phyloP scores from a whole-genome alignment of 2,113 vertebrate species.

The Callionymus lyra region DNA sequence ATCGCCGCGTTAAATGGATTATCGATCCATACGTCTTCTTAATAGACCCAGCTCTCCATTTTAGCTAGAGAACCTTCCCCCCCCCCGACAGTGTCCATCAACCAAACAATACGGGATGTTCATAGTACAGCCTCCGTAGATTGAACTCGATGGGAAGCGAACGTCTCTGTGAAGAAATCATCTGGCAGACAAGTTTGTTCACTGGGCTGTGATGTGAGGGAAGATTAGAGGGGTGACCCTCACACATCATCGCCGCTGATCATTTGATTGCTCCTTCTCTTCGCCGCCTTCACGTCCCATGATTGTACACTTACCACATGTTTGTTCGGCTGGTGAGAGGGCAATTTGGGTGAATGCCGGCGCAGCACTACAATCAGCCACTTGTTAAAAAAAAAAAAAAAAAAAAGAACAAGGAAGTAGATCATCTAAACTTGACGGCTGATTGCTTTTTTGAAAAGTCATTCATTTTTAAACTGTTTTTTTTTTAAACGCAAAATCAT shows the following conservation, averaged over 20 bases:
- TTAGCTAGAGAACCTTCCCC: no score
- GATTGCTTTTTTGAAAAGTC: neutral
- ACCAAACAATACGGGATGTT: slow-evolving; percentile 6
- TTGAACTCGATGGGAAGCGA: slow-evolving; percentile 20
- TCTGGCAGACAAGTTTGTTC: slow-evolving; percentile 17
- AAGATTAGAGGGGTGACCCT: slow-evolving; percentile 46
- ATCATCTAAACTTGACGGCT: neutral
- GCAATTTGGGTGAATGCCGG: slow-evolving; percentile 10
- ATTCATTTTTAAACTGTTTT: no score
- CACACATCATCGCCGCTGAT: slow-evolving; percentile 27
- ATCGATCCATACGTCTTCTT: no score
- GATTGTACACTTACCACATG: slow-evolving; percentile 33
- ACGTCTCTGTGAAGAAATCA: slow-evolving; percentile 18
- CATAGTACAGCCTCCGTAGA: slow-evolving; percentile 9
- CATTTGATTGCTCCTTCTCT: slow-evolving; percentile 36
- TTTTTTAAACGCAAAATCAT: no score
- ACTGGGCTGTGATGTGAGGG: neutral
- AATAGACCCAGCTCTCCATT: no score
- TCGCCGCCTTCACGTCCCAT: slow-evolving; percentile 37
- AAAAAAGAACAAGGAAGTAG: no score
- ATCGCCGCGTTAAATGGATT: no score
- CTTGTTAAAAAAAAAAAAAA: neutral
- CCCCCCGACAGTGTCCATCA: slow-evolving; percentile 5
- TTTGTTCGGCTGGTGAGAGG: slow-evolving; percentile 22
- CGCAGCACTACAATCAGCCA: slow-evolving; percentile 17